Evolutionary conservation across 2,113 vertebrate genomes (phyloP).

Genomic region (Raja brachyura): DNA sequence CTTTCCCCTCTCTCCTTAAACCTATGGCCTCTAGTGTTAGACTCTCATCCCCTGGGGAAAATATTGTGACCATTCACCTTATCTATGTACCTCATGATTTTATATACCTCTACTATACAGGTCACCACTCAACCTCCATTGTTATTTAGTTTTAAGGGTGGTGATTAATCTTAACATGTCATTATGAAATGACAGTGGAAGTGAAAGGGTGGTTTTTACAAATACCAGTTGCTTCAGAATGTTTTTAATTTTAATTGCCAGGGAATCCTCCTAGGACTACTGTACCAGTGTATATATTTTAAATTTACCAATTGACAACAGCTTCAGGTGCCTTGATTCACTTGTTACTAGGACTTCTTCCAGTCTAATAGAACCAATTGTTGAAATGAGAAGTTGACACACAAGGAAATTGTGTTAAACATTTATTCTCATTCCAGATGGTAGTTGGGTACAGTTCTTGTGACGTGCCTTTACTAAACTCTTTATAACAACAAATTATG

Average conservation of each 20-base stretch:
- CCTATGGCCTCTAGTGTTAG: too few species aligned
- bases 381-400: not conserved
- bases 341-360: not conserved
- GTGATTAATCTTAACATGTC: not conserved
- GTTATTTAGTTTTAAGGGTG: not conserved
- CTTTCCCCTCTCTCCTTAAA: too few species aligned
- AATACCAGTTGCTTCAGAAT: not conserved
- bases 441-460: not conserved
- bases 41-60: too few species aligned
- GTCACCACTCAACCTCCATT: too few species aligned
- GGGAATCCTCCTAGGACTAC: not conserved
- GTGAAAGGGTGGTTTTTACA: not conserved
- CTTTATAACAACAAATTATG: not conserved
- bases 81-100: not conserved
- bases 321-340: not conserved
- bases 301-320: not conserved
- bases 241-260: not conserved
- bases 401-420: not conserved
- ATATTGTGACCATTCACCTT: too few species aligned
- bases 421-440: too few species aligned
- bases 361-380: too few species aligned
- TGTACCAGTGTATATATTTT: not conserved
- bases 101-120: too few species aligned
- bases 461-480: not conserved
- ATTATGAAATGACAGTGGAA: not conserved